Conservation (phyloP, 2,113 vertebrate species). For the Crypturellus undulatus region DNA sequence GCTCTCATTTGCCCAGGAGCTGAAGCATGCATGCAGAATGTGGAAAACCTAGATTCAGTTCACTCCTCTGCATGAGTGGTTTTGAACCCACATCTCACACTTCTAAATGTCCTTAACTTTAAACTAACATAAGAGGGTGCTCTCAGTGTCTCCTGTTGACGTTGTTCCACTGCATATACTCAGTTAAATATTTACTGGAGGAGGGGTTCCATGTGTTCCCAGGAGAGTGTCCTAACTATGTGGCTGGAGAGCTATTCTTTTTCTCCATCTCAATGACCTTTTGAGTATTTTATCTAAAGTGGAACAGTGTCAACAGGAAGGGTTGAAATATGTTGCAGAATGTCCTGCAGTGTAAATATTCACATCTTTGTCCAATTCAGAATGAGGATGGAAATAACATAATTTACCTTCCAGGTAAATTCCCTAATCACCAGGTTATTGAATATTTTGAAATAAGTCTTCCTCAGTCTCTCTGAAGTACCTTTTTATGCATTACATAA, state of each 20-base stretch:
- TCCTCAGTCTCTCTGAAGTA: neutral
- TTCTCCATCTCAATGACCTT: conserved; percentile 23
- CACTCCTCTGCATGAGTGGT: neutral
- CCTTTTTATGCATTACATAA: neutral
- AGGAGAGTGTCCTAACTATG: neutral
- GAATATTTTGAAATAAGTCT: conserved; percentile 25
- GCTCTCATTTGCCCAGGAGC: neutral
- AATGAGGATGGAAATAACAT: neutral
- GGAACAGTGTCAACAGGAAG: conserved; percentile 48
- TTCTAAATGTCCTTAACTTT: neutral
- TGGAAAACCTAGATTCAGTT: neutral
- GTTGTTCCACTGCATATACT: neutral
- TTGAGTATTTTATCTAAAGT: conserved; percentile 44
- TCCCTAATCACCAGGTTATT: neutral
- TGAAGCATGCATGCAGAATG: neutral
- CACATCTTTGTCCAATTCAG: neutral
- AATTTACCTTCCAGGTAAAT: conserved; percentile 11
- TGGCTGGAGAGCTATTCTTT: neutral
- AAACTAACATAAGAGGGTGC: neutral
- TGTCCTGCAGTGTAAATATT: neutral
- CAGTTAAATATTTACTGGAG: conserved; percentile 51
- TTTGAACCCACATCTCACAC: neutral
- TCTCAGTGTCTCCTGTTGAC: conserved; percentile 7
- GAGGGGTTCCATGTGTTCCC: neutral
- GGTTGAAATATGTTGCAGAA: conserved; percentile 22